Percentiles rank a stretch among this genome's conserved stretches.
Conservation (phyloP, 1,140 invertebrate species). For the Odontomachus brunneus region DNA sequence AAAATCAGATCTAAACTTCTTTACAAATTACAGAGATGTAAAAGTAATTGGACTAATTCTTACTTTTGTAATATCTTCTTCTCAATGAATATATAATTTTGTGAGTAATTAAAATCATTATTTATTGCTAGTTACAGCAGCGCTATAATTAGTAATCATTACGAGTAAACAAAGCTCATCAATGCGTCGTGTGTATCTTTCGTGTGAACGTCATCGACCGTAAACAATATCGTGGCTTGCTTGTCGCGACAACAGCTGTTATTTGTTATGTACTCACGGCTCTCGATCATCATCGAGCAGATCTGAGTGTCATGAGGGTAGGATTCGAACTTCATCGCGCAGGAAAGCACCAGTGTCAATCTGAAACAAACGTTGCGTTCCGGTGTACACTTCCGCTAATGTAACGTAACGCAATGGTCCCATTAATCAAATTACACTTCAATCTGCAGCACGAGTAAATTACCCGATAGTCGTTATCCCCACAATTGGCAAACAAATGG, state of each 20-base stretch:
- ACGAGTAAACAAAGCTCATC: too few species aligned
- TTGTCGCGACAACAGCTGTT: background rate
- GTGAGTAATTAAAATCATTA: too few species aligned
- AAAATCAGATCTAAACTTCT: too few species aligned
- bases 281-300: conserved; percentile 96
- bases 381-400: background rate
- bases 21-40: too few species aligned
- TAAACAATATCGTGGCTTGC: too few species aligned
- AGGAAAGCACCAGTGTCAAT: conserved; percentile 94
- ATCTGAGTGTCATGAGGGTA: conserved; percentile 96
- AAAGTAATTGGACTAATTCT: too few species aligned
- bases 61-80: too few species aligned
- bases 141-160: too few species aligned
- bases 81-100: too few species aligned
- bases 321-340: conserved; percentile 97
- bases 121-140: too few species aligned
- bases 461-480: conserved; percentile 10
- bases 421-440: conserved; percentile 38
- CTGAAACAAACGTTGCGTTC: conserved; percentile 86
- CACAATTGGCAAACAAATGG: background rate
- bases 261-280: conserved; percentile 88
- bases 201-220: too few species aligned
- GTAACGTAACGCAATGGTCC: background rate
- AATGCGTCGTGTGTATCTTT: too few species aligned
- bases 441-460: conserved; percentile 5